Evolutionary conservation across 2,797 vertebrate genomes (phyloP).

Genomic region (Kryptolebias ocellatus): DNA sequence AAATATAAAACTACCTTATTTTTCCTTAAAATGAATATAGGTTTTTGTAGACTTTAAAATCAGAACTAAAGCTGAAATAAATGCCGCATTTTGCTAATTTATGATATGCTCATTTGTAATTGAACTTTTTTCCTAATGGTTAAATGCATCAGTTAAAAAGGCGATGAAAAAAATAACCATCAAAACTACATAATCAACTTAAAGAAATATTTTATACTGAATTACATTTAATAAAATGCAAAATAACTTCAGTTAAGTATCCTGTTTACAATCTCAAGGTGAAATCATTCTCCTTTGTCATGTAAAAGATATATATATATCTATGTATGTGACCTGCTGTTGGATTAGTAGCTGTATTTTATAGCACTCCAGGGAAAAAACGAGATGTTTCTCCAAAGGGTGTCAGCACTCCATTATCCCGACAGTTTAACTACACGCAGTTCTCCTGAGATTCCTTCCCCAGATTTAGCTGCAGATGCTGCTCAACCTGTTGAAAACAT

Average conservation of each 20-base stretch:
- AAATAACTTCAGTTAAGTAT: neutral
- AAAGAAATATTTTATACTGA: neutral
- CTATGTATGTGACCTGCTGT: slow-evolving; percentile 28
- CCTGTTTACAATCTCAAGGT: slow-evolving; percentile 14
- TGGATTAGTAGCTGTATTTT: slow-evolving; percentile 48
- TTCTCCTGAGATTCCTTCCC: slow-evolving; percentile 59
- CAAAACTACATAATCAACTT: too few species aligned
- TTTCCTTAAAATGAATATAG: too few species aligned
- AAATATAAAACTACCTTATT: too few species aligned
- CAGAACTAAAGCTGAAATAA: too few species aligned
- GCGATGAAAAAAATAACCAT: too few species aligned
- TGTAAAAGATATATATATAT: slow-evolving; percentile 43
- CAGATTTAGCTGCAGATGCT: slow-evolving; percentile 71
- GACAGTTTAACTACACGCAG: slow-evolving; percentile 60
- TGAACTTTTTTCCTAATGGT: too few species aligned
- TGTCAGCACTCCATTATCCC: slow-evolving; percentile 64
- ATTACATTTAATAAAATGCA: slow-evolving; percentile 2
- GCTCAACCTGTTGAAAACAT: slow-evolving; percentile 64
- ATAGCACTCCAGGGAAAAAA: slow-evolving; percentile 51
- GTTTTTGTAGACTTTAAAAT: too few species aligned
- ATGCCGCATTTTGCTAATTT: too few species aligned
- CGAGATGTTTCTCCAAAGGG: slow-evolving; percentile 60
- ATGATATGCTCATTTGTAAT: too few species aligned
- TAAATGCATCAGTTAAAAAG: too few species aligned
- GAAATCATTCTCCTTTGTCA: slow-evolving; percentile 26